Evolutionary conservation across 2,113 vertebrate species (phyloP).

Genomic region (Suricata suricatta): DNA sequence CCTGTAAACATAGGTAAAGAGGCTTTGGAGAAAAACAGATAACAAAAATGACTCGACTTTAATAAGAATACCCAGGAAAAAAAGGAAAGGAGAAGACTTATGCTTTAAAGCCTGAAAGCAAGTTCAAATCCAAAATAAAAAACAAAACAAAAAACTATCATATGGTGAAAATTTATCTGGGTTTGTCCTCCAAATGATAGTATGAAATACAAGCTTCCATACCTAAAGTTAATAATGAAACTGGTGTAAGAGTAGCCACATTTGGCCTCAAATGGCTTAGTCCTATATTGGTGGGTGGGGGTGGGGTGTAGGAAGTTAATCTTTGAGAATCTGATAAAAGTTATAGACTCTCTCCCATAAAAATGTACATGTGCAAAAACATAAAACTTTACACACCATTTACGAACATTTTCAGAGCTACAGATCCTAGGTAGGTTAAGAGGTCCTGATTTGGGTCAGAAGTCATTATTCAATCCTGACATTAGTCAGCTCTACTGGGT

Average conservation of each 20-base stretch:
- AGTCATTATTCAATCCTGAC: background rate
- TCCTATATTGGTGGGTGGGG: background rate
- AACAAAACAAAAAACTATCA: background rate
- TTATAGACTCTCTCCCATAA: background rate
- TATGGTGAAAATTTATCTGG: background rate
- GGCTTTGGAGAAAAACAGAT: background rate
- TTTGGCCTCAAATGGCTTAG: background rate
- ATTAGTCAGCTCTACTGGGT: background rate
- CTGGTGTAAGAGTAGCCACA: background rate
- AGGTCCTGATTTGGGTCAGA: background rate
- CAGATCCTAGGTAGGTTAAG: background rate
- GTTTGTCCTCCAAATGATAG: background rate
- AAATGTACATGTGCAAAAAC: background rate
- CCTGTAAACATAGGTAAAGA: background rate
- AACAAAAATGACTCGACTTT: constrained; percentile 21
- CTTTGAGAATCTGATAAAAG: background rate
- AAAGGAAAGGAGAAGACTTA: background rate
- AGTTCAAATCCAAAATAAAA: background rate
- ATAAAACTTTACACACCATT: background rate
- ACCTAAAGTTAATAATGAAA: background rate
- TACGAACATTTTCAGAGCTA: background rate
- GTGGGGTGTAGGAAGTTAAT: background rate
- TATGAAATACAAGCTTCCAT: background rate
- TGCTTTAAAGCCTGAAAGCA: constrained; percentile 10
- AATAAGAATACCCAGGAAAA: constrained; percentile 5